These are phyloP conservation scores for Harpalus rufipes DNA, from an alignment of 2,888 invertebrate species.

Conservation along the genomic window DNA sequence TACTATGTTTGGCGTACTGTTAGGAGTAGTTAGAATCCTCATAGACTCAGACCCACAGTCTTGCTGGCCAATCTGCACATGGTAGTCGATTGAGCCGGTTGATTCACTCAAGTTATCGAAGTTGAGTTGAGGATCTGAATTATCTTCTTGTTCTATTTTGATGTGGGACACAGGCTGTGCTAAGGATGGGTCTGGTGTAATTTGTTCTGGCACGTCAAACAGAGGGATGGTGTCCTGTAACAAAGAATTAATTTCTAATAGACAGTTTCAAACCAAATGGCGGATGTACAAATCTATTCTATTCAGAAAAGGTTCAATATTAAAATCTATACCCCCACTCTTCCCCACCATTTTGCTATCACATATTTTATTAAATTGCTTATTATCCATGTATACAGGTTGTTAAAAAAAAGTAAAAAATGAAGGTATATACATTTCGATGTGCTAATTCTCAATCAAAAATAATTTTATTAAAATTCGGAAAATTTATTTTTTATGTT, in stretches of 20 bases:
- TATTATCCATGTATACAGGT: no score
- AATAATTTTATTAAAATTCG: no score
- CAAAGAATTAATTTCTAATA: neutral
- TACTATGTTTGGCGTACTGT: no score
- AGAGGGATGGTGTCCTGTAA: neutral
- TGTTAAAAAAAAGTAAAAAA: no score
- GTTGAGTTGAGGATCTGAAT: neutral
- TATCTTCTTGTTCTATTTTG: neutral
- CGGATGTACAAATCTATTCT: neutral
- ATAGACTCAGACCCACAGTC: neutral
- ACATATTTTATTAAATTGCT: no score
- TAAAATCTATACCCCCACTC: no score
- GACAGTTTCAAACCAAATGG: neutral
- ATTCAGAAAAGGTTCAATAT: neutral
- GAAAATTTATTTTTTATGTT: no score
- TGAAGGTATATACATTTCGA: no score
- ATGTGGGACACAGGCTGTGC: neutral
- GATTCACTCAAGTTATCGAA: neutral
- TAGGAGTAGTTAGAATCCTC: neutral
- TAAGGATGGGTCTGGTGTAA: neutral
- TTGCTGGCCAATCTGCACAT: neutral
- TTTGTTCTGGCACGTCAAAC: neutral
- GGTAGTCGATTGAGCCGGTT: neutral
- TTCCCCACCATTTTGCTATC: no score
- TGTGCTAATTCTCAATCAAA: no score